Conservation (phyloP, 2,113 vertebrate species). For the Fulica atra region DNA sequence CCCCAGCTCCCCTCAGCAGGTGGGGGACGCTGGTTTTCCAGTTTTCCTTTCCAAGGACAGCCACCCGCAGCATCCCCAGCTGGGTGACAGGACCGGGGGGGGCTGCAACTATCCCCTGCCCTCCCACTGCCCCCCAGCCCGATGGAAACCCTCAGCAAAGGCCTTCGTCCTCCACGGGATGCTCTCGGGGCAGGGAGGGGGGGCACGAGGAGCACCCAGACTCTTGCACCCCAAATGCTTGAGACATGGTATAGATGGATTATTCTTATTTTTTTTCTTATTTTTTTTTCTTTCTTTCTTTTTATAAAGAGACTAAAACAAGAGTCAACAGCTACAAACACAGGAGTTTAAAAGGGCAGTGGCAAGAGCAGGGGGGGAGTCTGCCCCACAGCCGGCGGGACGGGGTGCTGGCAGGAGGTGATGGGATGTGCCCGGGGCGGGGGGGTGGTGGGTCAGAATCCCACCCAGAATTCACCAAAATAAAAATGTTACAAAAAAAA, state of each 20-base stretch:
- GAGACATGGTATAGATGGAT: slow-evolving; percentile 18
- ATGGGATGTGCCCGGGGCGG: background rate
- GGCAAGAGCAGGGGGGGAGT: background rate
- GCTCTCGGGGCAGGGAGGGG: background rate
- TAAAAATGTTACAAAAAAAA: slow-evolving; percentile 60
- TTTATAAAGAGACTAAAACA: slow-evolving; percentile 66
- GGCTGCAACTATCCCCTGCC: background rate
- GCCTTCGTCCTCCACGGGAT: background rate
- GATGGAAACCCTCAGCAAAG: background rate
- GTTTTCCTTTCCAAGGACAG: slow-evolving; percentile 16
- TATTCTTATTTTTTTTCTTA: background rate
- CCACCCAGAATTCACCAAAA: slow-evolving; percentile 31
- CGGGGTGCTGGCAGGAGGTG: background rate
- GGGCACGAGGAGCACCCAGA: background rate
- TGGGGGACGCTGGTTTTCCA: background rate
- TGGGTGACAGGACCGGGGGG: rapidly evolving
- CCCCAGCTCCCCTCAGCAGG: background rate
- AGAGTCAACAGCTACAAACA: slow-evolving; percentile 60
- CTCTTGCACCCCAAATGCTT: background rate
- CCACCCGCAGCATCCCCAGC: background rate
- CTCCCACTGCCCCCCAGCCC: background rate
- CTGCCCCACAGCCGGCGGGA: background rate
- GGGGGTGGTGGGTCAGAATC: background rate
- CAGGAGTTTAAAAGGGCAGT: slow-evolving; percentile 19
- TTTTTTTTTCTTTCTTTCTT: slow-evolving; percentile 28